phyloP scores from a whole-genome alignment of 1,140 invertebrate genomes.

The Watersipora subatra region DNA sequence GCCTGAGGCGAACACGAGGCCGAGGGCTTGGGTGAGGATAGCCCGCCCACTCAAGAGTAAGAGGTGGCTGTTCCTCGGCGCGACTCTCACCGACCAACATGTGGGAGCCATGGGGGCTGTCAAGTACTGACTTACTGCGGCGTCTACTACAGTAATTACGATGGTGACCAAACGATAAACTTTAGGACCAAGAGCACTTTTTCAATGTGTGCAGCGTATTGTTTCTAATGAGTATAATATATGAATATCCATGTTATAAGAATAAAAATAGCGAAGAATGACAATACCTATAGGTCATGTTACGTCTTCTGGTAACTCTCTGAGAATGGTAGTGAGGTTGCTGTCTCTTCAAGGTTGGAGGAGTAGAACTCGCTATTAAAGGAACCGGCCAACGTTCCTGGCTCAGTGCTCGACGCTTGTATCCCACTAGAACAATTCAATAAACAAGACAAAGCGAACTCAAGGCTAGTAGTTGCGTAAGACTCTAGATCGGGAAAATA shows the following conservation, averaged over 20 bases:
- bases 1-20: not conserved
- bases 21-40: not conserved
- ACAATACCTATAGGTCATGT: not conserved
- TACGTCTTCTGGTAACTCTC: not conserved
- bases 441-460: no score
- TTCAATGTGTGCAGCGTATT: no score
- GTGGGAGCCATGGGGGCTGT: not conserved
- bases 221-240: no score
- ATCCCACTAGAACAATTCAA: no score
- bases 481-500: no score
- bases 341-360: not conserved
- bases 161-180: no score
- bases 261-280: not conserved
- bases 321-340: not conserved
- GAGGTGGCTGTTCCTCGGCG: not conserved
- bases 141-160: no score
- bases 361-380: not conserved
- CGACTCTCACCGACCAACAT: slow-evolving; percentile 1
- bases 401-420: not conserved
- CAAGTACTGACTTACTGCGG: not conserved
- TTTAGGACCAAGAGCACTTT: no score
- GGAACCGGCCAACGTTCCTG: not conserved
- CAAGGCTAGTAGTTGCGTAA: no score
- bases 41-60: not conserved
- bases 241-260: no score